Evolutionary conservation across 1,140 invertebrate species (phyloP).

Genomic region (Lasaia peninsularis): DNA sequence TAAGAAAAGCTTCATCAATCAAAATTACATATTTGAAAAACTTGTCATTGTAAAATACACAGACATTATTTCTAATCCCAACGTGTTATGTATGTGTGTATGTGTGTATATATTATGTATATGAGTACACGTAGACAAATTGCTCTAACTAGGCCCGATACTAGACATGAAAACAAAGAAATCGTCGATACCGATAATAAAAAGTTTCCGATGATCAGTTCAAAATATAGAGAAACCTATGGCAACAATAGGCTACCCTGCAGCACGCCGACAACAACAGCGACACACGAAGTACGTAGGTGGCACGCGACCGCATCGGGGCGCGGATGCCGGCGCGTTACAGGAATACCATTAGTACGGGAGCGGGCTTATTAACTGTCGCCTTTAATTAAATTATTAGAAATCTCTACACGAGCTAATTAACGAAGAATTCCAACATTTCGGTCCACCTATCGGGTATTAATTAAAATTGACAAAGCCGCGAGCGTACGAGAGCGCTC

Average conservation of each 20-base stretch:
- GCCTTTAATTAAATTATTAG: constrained; percentile 75
- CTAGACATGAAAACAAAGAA: no score
- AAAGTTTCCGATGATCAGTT: no score
- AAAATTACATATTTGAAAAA: no score
- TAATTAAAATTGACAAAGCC: constrained; percentile 76
- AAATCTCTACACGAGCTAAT: constrained; percentile 71
- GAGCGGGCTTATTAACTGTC: constrained; percentile 62
- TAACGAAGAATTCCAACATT: constrained; percentile 75
- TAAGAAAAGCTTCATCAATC: no score
- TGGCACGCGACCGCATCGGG: constrained; percentile 19
- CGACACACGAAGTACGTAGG: background rate
- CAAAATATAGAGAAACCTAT: background rate
- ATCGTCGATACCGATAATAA: no score
- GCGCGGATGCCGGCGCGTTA: constrained; percentile 57
- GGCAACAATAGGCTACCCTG: background rate
- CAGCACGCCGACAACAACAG: background rate
- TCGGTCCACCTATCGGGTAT: constrained; percentile 68
- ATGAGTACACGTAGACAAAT: no score
- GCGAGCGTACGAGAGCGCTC: constrained; percentile 49
- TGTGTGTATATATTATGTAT: no score
- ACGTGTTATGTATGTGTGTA: no score
- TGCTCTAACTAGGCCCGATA: no score
- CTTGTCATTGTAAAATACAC: no score
- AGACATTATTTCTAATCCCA: no score
- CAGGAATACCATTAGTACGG: constrained; percentile 60